Base-by-base conservation (phyloP, 2,113 vertebrate species). In the Nycticryphes semicollaris region DNA sequence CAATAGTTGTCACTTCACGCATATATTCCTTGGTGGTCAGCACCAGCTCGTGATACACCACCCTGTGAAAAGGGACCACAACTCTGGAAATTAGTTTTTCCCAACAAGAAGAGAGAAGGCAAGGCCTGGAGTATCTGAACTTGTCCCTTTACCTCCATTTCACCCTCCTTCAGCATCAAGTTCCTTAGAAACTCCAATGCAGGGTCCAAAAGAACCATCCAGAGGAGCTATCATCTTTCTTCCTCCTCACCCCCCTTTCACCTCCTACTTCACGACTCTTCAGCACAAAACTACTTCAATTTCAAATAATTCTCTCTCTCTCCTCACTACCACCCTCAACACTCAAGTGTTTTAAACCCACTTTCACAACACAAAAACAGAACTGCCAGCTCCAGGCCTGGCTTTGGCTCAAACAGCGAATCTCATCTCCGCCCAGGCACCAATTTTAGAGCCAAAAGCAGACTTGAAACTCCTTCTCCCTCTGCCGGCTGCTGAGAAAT, bases 11-110 rank as follows among this genome's bases (percentile, higher is more conserved):
- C 96, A 99, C 99, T 87, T 99, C 99, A 3, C 99, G 98, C 99
- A 99, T 99, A 93, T 99, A 99, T 25, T 99, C 99, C 96, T 99
- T 99, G 30, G 99, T 99, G 85, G 99, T 99, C 90, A 99, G 98
- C 92, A 99, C 99, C 96, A 99, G 93, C 59, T 99, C 99, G 0
- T 99, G 99, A 92, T 99, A 99, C 20, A 99, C 99, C 17, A 99
- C 99, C 99, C 99, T 99, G 57, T 0, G 5, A 17, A 19, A 77
- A 57, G 53, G 48, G 48, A 88, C 15, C 77, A 39, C 33, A 41
- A 2, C 1, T 5, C 1, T 19, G 16, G 12, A 68, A 13, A 50
- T 24, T 1, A 10, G 8, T 0, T 21, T 18, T 27, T 39, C 27
- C 53, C 43, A 63, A 60, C 12, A 72, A 23, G 10, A 25, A 25